phyloP scores from a whole-genome alignment of 1,140 invertebrate species.

The Musca domestica region DNA sequence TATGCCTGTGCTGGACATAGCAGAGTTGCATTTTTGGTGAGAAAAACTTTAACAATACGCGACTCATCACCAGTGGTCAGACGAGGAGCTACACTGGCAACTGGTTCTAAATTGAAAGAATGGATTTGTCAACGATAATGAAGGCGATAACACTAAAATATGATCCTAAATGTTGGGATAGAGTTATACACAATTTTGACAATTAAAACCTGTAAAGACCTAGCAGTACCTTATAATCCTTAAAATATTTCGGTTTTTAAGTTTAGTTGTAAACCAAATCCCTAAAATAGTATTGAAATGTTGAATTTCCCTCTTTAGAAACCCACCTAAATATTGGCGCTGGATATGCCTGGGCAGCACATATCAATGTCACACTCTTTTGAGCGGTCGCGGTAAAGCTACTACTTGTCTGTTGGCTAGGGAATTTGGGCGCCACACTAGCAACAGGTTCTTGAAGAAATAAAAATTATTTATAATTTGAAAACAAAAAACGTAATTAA shows the following conservation, averaged over 20 bases:
- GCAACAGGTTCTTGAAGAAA: conserved; percentile 64
- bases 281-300: too few relatives aligned
- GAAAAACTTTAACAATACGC: conserved; percentile 36
- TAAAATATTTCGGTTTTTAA: conserved; percentile 63
- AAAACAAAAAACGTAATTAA: neutral
- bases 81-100: conserved; percentile 68
- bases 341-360: conserved; percentile 67
- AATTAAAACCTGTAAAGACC: conserved; percentile 61
- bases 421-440: conserved; percentile 66
- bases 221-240: too few relatives aligned
- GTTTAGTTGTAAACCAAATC: too few relatives aligned
- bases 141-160: too few relatives aligned
- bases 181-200: neutral
- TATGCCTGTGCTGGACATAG: conserved; percentile 62
- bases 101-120: conserved; percentile 63
- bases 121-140: neutral
- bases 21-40: conserved; percentile 51
- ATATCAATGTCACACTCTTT: conserved; percentile 61
- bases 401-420: conserved; percentile 64
- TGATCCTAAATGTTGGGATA: conserved; percentile 12
- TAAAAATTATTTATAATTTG: neutral
- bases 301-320: too few relatives aligned
- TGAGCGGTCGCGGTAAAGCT: conserved; percentile 60
- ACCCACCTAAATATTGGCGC: conserved; percentile 62
- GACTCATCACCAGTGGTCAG: conserved; percentile 63